phyloP scores from a whole-genome alignment of 1,140 invertebrate genomes.

The Magallana angulata region DNA sequence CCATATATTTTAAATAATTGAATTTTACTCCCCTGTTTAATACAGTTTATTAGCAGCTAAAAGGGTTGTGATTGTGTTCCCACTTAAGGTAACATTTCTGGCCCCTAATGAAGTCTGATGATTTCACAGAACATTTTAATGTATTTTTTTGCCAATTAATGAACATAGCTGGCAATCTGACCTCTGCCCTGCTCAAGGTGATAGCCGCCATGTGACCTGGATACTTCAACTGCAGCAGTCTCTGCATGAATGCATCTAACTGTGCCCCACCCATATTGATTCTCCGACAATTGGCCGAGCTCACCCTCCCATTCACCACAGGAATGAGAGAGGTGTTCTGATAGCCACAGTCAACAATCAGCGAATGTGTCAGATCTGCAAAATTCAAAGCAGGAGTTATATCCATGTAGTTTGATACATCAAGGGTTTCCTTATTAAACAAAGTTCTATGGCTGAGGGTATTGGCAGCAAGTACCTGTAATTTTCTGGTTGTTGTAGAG shows the following conservation, averaged over 20 bases:
- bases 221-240: slow-evolving; percentile 95
- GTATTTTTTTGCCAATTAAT: too few species aligned
- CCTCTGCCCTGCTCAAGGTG: slow-evolving; percentile 91
- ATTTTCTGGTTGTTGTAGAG: slow-evolving; percentile 86
- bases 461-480: slow-evolving; percentile 56
- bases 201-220: slow-evolving; percentile 93
- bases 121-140: too few species aligned
- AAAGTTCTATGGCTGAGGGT: too few species aligned
- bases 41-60: too few species aligned
- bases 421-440: too few species aligned
- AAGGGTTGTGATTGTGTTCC: not conserved
- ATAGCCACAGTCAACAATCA: slow-evolving; percentile 92
- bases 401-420: too few species aligned
- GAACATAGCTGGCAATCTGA: slow-evolving; percentile 66
- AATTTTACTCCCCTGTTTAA: too few species aligned
- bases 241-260: slow-evolving; percentile 91
- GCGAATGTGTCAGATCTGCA: slow-evolving; percentile 80
- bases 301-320: slow-evolving; percentile 85
- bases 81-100: too few species aligned
- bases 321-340: slow-evolving; percentile 94
- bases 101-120: too few species aligned
- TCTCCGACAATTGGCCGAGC: slow-evolving; percentile 86
- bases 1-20: too few species aligned
- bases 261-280: slow-evolving; percentile 93
- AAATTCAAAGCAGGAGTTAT: not conserved